Conservation (phyloP, 2,113 vertebrate species). For the Sitta europaea region DNA sequence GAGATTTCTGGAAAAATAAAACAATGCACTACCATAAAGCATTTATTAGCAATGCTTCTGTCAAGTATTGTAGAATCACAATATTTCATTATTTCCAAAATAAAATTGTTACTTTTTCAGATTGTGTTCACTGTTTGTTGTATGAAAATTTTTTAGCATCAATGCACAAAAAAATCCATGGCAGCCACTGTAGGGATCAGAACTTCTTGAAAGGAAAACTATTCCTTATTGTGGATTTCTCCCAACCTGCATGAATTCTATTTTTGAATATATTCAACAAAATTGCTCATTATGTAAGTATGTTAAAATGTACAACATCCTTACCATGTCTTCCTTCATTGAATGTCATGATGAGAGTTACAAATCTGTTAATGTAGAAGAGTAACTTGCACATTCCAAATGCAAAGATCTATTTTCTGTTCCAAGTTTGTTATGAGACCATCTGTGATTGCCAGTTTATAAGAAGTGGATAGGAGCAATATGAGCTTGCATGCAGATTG, state of each 20-base stretch:
- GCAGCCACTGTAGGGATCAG: neutral
- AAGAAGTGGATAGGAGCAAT: slow-evolving; percentile 31
- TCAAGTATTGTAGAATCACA: neutral
- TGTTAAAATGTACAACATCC: slow-evolving; percentile 55
- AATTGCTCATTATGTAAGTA: slow-evolving; percentile 41
- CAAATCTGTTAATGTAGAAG: slow-evolving; percentile 47
- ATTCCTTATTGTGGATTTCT: neutral
- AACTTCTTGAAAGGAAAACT: neutral
- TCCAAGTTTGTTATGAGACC: slow-evolving; percentile 31
- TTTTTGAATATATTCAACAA: neutral
- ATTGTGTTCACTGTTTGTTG: neutral
- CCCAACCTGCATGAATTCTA: neutral
- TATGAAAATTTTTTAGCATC: neutral
- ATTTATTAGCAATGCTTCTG: neutral
- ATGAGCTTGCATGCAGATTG: neutral
- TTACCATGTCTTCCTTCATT: slow-evolving; percentile 8
- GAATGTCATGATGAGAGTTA: slow-evolving; percentile 40
- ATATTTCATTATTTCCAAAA: neutral
- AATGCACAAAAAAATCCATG: neutral
- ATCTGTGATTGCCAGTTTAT: slow-evolving; percentile 46
- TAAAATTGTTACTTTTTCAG: neutral
- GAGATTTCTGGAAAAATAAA: neutral
- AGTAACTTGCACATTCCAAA: slow-evolving; percentile 43
- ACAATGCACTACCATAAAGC: neutral
- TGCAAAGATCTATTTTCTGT: slow-evolving; percentile 54